Evolutionary conservation across 1,140 invertebrate species (phyloP).

Genomic region (Drosophila nigromelanica): DNA sequence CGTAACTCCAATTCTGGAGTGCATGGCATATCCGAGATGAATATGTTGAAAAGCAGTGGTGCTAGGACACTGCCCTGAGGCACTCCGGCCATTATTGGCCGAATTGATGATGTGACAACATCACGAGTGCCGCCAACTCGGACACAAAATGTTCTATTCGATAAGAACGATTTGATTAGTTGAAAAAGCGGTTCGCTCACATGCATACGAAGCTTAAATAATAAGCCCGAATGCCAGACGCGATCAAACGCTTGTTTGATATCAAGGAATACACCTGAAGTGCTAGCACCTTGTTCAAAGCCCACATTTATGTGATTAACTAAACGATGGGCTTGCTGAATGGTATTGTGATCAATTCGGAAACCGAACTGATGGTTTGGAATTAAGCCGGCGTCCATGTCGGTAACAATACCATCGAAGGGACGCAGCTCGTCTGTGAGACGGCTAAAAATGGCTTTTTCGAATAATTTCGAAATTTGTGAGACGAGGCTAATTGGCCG

Average conservation of each 20-base stretch:
- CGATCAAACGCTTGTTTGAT: not conserved
- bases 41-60: no score
- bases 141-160: not conserved
- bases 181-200: not conserved
- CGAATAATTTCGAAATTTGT: not conserved
- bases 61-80: not conserved
- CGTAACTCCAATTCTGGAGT: no score
- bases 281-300: no score
- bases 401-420: no score
- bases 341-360: not conserved
- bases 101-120: not conserved
- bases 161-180: not conserved
- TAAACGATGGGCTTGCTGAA: no score
- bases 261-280: no score
- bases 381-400: not conserved
- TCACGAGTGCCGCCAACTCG: no score
- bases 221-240: not conserved
- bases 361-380: not conserved
- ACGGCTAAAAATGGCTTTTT: not conserved
- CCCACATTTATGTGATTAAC: no score
- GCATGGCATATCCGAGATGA: no score
- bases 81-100: not conserved
- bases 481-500: no score
- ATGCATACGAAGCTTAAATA: not conserved
- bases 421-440: not conserved